These are phyloP conservation scores for Stenoptilia bipunctidactyla DNA, from an alignment of 2,888 invertebrate genomes.

Conservation along the genomic window DNA sequence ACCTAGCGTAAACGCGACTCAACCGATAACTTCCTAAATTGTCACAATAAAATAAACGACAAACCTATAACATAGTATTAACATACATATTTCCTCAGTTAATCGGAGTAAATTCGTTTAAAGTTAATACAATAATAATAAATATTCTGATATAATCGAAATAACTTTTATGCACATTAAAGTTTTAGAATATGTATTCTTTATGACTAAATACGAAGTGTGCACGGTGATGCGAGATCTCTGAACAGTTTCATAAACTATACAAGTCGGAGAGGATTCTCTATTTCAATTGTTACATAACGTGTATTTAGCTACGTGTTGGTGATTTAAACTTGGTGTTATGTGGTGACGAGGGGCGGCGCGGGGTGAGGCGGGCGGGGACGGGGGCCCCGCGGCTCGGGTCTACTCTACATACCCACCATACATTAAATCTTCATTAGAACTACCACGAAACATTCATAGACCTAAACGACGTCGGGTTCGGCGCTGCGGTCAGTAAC, in stretches of 20 bases:
- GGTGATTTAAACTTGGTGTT: conserved; percentile 19
- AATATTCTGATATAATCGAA: conserved; percentile 66
- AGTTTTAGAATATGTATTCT: conserved; percentile 66
- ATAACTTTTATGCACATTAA: conserved; percentile 65
- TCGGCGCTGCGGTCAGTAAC: conserved; percentile 31
- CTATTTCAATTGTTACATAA: neutral
- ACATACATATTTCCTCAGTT: conserved; percentile 37
- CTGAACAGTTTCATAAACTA: conserved; percentile 15
- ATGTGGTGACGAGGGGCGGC: conserved; percentile 6
- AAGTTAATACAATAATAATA: conserved; percentile 56
- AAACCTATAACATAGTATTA: conserved; percentile 54
- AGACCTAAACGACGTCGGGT: conserved; percentile 35
- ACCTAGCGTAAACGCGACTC: conserved; percentile 61
- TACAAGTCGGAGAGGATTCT: neutral
- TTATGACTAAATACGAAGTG: conserved; percentile 50
- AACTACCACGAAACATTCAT: conserved; percentile 21
- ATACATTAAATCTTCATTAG: neutral
- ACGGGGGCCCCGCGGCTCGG: conserved; percentile 2
- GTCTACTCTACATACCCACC: neutral
- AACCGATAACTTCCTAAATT: conserved; percentile 60
- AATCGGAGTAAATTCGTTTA: conserved; percentile 59
- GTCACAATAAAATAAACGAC: conserved; percentile 57
- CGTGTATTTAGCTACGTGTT: neutral
- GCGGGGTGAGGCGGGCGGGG: neutral
- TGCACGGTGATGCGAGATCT: conserved; percentile 62